Base-by-base conservation (phyloP, 2,113 vertebrate genomes). In the Gadus chalcogrammus region DNA sequence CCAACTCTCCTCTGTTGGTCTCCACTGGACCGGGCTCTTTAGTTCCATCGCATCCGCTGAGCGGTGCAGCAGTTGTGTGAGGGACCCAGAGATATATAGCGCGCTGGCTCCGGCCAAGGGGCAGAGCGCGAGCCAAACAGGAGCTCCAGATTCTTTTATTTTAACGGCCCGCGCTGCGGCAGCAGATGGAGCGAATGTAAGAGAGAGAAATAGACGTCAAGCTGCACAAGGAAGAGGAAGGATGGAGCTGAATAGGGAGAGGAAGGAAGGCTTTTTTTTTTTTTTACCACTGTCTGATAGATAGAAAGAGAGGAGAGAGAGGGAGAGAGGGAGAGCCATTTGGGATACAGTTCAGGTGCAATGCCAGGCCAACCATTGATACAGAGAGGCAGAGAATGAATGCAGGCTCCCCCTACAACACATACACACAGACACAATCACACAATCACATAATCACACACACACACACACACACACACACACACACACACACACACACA, bases 221-320 rank as follows among this genome's bases (percentile, higher is more conserved):
- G 24, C 24, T 17, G 12, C 59, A 58, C 56, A n/a, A 58, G 15
- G n/a, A 59, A 38, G 72, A 68, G 61, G 38, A 18, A 15, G 22
- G 15, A 64, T 31, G 61, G 61, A 62, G 61, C 12, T 68, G 69
- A 61, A 22, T 20, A 61, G 61, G 61, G 55, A 59, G 64, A 42
- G 38, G 24, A 55, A 69, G 9, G n/a, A 22, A 53, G 15, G 27
- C 73, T n/a, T n/a, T n/a, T n/a, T 24, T 24, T 31, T 31, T 31
- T 31, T 31, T 31, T 31, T 31, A 31, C 31, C 31, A 31, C 31
- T 31, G 31, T 31, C 31, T 31, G 31, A 68, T 64, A 4, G 24
- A 52, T 48, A 55, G 4, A 61, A 71, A 55, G 61, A 78, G 71
- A 76, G 66, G 42, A 48, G 42, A 48, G 42, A 48, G 42, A 48